Conservation (phyloP, 1,140 invertebrate genomes). For the Trachymyrmex cornetzi region DNA sequence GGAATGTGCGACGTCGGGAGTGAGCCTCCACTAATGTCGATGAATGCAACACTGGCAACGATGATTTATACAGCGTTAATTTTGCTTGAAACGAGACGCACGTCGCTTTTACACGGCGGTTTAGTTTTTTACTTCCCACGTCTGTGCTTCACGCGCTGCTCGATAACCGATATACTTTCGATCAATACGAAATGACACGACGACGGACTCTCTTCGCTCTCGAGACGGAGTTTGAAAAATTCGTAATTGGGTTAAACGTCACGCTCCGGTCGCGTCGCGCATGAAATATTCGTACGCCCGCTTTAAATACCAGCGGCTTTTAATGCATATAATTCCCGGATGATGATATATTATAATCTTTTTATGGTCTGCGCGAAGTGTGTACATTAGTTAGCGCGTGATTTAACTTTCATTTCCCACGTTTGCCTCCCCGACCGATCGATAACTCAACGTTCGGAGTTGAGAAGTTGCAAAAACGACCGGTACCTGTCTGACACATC, state of each 20-base stretch:
- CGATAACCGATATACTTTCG: conserved; percentile 31
- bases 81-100: background rate
- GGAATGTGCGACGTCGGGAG: conserved; percentile 26
- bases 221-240: conserved; percentile 27
- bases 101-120: conserved; percentile 7
- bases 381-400: conserved; percentile 63
- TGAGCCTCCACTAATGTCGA: conserved; percentile 25
- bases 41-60: conserved; percentile 10
- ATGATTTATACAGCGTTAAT: conserved; percentile 42
- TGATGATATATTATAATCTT: conserved; percentile 60
- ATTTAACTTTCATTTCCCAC: conserved; percentile 65
- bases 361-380: conserved; percentile 30
- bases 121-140: conserved; percentile 56
- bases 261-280: conserved; percentile 19
- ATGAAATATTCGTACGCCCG: conserved; percentile 52
- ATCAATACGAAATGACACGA: conserved; percentile 8
- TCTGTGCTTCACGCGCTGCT: background rate
- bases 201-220: background rate
- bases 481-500: conserved; percentile 12
- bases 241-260: conserved; percentile 46
- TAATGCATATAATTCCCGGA: conserved; percentile 53
- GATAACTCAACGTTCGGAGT: conserved; percentile 57
- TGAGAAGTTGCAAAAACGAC: conserved; percentile 35
- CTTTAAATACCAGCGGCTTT: conserved; percentile 53
- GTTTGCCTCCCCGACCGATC: conserved; percentile 49